Percentiles rank a stretch among this genome's conserved stretches.
These are phyloP conservation scores for Molossus alvarezi DNA, from an alignment of 2,797 vertebrate species.

Conservation along the genomic window DNA sequence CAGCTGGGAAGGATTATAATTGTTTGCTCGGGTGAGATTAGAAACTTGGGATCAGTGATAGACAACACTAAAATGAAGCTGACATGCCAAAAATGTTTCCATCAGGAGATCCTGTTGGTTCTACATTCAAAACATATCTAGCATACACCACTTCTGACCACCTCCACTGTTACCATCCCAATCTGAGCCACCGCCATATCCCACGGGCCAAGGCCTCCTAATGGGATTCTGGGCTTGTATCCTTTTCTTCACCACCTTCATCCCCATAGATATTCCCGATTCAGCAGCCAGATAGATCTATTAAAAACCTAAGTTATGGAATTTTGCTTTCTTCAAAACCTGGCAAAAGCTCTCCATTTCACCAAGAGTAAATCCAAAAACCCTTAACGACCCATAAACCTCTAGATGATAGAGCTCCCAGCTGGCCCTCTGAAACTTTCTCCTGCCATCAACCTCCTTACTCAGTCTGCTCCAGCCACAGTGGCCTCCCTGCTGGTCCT, in stretches of 20 bases:
- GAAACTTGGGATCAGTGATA: constrained; percentile 57
- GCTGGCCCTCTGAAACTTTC: not conserved
- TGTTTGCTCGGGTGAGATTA: constrained; percentile 70
- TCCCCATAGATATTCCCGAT: not conserved
- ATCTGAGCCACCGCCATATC: not conserved
- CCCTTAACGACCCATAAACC: not conserved
- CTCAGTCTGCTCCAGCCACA: not conserved
- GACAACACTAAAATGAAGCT: constrained; percentile 52
- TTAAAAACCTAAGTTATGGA: not conserved
- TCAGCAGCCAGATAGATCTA: not conserved
- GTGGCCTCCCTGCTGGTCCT: not conserved
- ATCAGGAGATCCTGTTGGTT: not conserved
- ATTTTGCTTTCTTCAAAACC: constrained; percentile 41
- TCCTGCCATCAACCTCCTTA: not conserved
- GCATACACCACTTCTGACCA: not conserved
- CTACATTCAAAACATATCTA: constrained; percentile 38
- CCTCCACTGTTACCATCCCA: not conserved
- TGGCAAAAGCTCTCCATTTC: not conserved
- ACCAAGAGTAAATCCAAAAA: constrained; percentile 19
- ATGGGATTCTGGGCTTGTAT: not conserved
- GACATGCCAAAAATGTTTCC: constrained; percentile 36
- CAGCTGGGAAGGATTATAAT: constrained; percentile 69
- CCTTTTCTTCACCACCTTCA: not conserved
- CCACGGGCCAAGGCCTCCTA: not conserved
- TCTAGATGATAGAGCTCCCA: not conserved